Evolutionary conservation across 2,113 vertebrate species (phyloP).

Genomic region (Lampris megalopsis): DNA sequence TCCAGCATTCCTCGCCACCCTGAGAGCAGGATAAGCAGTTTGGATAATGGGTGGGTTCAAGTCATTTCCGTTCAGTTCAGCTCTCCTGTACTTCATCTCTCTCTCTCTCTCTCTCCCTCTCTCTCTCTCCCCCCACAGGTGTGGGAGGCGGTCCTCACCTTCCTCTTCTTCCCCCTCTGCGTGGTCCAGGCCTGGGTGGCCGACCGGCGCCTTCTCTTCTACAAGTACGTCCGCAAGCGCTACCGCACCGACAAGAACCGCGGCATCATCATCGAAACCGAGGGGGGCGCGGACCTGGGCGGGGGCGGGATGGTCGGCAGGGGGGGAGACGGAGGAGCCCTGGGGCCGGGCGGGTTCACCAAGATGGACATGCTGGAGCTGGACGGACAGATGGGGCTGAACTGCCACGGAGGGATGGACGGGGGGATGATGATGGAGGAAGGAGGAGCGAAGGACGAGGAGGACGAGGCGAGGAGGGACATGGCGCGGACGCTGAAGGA

Average conservation of each 20-base stretch:
- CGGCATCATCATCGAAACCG: constrained; percentile 86
- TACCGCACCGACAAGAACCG: constrained; percentile 84
- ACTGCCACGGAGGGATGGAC: constrained; percentile 77
- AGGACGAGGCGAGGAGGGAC: constrained; percentile 83
- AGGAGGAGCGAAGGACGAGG: constrained; percentile 76
- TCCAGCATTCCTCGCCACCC: too few relatives aligned
- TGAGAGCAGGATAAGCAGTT: too few relatives aligned
- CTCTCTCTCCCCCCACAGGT: constrained; percentile 55
- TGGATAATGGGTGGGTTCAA: too few relatives aligned
- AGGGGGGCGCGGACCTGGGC: constrained; percentile 73
- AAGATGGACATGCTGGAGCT: constrained; percentile 85
- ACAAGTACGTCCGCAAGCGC: constrained; percentile 84
- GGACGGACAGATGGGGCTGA: constrained; percentile 78
- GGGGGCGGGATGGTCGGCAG: constrained; percentile 47
- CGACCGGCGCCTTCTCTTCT: constrained; percentile 86
- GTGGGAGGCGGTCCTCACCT: constrained; percentile 88
- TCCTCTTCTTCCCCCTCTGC: constrained; percentile 83
- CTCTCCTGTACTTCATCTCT: not conserved
- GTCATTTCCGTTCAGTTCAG: too few relatives aligned
- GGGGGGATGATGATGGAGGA: constrained; percentile 70
- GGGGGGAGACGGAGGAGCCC: constrained; percentile 52
- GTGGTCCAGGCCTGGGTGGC: constrained; percentile 89
- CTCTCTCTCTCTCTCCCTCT: not conserved
- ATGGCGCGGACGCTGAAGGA: constrained; percentile 87
- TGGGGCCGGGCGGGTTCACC: constrained; percentile 77